Conservation (phyloP, 2,888 invertebrate genomes). For the Nowickia ferox region DNA sequence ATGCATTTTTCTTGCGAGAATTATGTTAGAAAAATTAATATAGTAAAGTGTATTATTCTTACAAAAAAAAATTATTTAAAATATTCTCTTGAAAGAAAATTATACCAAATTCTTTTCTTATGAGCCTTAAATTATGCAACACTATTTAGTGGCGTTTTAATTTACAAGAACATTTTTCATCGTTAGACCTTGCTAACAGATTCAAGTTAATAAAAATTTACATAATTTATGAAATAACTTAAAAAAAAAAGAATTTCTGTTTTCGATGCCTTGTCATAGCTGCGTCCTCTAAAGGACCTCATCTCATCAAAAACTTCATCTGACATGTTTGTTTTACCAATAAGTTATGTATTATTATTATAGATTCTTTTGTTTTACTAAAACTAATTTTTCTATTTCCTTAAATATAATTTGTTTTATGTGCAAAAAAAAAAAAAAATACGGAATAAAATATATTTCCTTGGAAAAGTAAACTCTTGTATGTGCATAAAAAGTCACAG, state of each 20-base stretch:
- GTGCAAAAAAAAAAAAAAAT: no score
- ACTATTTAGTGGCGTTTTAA: no score
- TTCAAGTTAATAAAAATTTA: no score
- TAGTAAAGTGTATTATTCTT: no score
- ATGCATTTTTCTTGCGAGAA: no score
- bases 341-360: slow-evolving; percentile 8
- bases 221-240: no score
- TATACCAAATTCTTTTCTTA: background rate
- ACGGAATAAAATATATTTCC: background rate
- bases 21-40: no score
- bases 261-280: background rate
- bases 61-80: no score
- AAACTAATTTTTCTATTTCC: slow-evolving; percentile 27
- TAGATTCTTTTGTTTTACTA: slow-evolving; percentile 4
- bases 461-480: background rate
- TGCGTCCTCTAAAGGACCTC: background rate
- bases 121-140: background rate
- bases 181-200: no score
- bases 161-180: background rate
- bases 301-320: background rate
- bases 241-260: no score
- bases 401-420: background rate
- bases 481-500: slow-evolving; percentile 2
- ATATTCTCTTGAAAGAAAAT: no score
- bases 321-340: background rate